Evolutionary conservation across 2,888 invertebrate species (phyloP).

Genomic region (Lepidocyrtoides sp.): DNA sequence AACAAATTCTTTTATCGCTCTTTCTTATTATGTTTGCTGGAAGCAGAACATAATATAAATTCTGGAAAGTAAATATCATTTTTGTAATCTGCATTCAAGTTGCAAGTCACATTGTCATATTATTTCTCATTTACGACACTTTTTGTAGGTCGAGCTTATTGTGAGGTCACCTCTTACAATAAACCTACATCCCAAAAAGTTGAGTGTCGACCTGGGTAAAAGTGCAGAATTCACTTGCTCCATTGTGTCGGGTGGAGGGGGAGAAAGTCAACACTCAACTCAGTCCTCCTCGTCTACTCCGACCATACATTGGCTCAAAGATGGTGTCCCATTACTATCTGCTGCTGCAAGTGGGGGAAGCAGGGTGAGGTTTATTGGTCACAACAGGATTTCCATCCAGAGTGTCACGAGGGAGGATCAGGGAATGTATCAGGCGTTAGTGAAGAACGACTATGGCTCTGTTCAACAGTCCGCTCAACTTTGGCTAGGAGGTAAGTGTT

Average conservation of each 20-base stretch:
- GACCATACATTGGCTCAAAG: slow-evolving; percentile 88
- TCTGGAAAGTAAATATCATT: background rate
- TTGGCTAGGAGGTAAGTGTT: slow-evolving; percentile 87
- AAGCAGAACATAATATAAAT: background rate
- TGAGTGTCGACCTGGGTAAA: slow-evolving; percentile 92
- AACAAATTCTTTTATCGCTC: background rate
- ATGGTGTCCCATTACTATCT: slow-evolving; percentile 86
- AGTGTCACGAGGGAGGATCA: slow-evolving; percentile 91
- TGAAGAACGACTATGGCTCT: slow-evolving; percentile 90
- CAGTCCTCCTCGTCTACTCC: slow-evolving; percentile 85
- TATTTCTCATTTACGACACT: slow-evolving; percentile 22
- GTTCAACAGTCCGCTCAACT: slow-evolving; percentile 87
- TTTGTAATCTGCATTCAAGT: background rate
- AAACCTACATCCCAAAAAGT: slow-evolving; percentile 89
- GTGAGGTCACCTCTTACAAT: slow-evolving; percentile 90
- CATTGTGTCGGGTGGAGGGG: slow-evolving; percentile 85
- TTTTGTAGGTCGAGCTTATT: slow-evolving; percentile 88
- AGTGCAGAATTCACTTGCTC: slow-evolving; percentile 91
- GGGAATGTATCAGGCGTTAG: slow-evolving; percentile 90
- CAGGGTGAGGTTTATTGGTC: slow-evolving; percentile 89
- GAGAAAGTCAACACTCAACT: slow-evolving; percentile 79
- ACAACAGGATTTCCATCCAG: slow-evolving; percentile 88
- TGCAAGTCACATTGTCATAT: slow-evolving; percentile 6
- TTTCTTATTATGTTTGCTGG: background rate
- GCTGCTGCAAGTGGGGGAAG: slow-evolving; percentile 88